A percentile compares a stretch with the other conserved stretches of the same genome.
Evolutionary conservation across 2,888 invertebrate genomes (phyloP).

Genomic region (Diogma glabrata): DNA sequence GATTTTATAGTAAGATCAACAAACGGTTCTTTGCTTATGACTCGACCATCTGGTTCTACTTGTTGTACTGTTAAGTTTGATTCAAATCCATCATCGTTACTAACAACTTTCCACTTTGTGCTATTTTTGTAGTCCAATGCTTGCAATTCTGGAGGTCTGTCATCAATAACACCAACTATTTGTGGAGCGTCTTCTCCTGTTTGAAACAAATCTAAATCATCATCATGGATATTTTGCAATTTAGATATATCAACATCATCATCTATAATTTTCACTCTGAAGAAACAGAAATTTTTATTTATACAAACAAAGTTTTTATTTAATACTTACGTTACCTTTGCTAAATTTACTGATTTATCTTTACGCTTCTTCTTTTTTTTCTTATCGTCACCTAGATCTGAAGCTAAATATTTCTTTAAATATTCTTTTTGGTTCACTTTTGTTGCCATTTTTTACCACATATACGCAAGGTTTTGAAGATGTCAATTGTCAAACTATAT

Average conservation of each 20-base stretch:
- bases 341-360: too few species aligned
- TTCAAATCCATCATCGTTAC: slow-evolving; percentile 15
- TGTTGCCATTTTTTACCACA: too few species aligned
- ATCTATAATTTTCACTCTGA: slow-evolving; percentile 71
- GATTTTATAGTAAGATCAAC: slow-evolving; percentile 8
- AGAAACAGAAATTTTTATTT: slow-evolving; percentile 6
- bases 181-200: slow-evolving; percentile 82
- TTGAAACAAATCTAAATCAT: slow-evolving; percentile 51
- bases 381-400: slow-evolving; percentile 47
- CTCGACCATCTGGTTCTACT: slow-evolving; percentile 3
- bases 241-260: slow-evolving; percentile 63
- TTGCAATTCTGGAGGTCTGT: slow-evolving; percentile 53
- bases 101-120: slow-evolving; percentile 28
- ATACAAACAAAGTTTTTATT: too few species aligned
- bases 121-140: slow-evolving; percentile 19
- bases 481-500: too few species aligned
- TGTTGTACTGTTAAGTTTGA: not conserved
- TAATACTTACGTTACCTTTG: slow-evolving; percentile 4
- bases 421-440: slow-evolving; percentile 63
- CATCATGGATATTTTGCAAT: slow-evolving; percentile 32
- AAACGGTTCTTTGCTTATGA: slow-evolving; percentile 3
- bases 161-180: slow-evolving; percentile 79
- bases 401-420: slow-evolving; percentile 62
- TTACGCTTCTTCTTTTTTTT: slow-evolving; percentile 57
- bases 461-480: too few species aligned